Percentiles rank a stretch among this genome's conserved stretches.
Evolutionary conservation across 2,888 invertebrate species (phyloP).

Genomic region (Apamea monoglypha): DNA sequence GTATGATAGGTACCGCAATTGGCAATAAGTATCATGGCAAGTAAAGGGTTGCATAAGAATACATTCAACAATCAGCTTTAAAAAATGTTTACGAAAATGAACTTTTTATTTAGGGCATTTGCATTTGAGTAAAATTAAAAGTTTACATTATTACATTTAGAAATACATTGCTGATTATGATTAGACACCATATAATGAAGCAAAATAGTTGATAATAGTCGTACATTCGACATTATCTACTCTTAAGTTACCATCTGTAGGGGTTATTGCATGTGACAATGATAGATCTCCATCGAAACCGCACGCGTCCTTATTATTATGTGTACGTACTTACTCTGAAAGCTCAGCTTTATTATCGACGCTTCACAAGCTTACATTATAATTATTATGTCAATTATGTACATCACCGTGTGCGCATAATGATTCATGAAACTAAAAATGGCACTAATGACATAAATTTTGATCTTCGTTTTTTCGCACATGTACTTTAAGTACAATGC

Average conservation of each 20-base stretch:
- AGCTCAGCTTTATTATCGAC: constrained; percentile 56
- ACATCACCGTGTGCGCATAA: constrained; percentile 68
- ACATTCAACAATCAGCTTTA: constrained; percentile 31
- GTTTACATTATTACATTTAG: constrained; percentile 1
- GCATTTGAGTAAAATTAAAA: background rate
- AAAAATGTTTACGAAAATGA: constrained; percentile 7
- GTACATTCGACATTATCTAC: constrained; percentile 15
- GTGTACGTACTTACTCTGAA: constrained; percentile 50
- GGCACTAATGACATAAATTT: constrained; percentile 70
- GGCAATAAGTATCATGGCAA: constrained; percentile 68
- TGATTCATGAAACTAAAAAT: constrained; percentile 69
- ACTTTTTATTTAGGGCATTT: constrained; percentile 1
- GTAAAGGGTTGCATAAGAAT: constrained; percentile 55
- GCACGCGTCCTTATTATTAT: constrained; percentile 35
- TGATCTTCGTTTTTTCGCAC: constrained; percentile 64
- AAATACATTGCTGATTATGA: constrained; percentile 22
- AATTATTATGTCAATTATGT: constrained; percentile 58
- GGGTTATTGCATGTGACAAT: constrained; percentile 30
- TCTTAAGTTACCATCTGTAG: constrained; percentile 15
- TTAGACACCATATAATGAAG: constrained; percentile 11
- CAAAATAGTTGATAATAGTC: constrained; percentile 3
- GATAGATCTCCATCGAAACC: constrained; percentile 30
- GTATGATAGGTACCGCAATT: constrained; percentile 64
- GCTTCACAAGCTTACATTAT: constrained; percentile 60
- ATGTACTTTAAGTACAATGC: constrained; percentile 66